These are phyloP conservation scores for Uria lomvia DNA, from an alignment of 2,113 vertebrate genomes.

Conservation along the genomic window DNA sequence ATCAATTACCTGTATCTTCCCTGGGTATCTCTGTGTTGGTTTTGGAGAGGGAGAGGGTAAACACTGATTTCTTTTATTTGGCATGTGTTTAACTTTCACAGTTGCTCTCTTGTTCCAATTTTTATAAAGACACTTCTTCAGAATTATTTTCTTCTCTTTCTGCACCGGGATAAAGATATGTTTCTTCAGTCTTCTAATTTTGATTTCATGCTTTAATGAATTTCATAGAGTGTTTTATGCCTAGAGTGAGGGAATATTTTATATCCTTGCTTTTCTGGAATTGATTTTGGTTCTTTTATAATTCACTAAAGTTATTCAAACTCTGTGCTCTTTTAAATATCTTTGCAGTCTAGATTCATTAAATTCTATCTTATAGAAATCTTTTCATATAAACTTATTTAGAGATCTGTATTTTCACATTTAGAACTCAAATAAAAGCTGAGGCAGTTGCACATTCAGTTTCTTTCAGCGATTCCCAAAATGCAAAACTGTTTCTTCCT, in stretches of 20 bases:
- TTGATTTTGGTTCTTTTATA: neutral
- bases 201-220: neutral
- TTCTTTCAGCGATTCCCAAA: neutral
- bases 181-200: neutral
- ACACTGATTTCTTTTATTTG: neutral
- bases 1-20: neutral
- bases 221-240: neutral
- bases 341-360: neutral
- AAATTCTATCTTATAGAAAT: neutral
- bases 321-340: neutral
- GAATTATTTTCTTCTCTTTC: neutral
- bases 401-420: neutral
- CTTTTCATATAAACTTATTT: neutral
- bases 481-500: neutral
- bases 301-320: neutral
- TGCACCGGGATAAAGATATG: neutral
- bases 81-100: neutral
- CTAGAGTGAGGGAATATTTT: neutral
- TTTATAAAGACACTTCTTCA: neutral
- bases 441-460: neutral
- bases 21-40: neutral
- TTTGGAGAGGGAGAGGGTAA: neutral
- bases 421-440: neutral
- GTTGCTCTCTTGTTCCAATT: neutral
- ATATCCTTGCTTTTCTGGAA: neutral